Conservation (phyloP, 2,113 vertebrate genomes). For the Elephas maximus region DNA sequence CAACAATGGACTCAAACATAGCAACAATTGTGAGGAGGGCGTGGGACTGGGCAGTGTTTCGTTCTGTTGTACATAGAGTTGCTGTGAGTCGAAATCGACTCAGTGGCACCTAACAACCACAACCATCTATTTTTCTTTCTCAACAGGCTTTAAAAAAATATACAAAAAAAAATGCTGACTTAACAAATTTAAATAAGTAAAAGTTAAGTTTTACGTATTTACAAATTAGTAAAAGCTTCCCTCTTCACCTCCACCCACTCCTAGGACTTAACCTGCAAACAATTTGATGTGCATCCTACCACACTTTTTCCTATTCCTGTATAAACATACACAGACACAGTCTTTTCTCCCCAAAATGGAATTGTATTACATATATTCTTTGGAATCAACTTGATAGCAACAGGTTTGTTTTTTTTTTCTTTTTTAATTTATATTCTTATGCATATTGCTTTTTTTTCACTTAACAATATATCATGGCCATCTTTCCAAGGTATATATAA, state of each 20-base stretch:
- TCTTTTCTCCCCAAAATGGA: neutral
- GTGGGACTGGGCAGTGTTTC: too few relatives aligned
- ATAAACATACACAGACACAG: neutral
- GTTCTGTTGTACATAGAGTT: too few relatives aligned
- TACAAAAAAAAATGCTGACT: neutral
- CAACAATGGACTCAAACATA: too few relatives aligned
- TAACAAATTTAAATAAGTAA: neutral
- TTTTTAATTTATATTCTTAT: neutral
- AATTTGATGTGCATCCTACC: neutral
- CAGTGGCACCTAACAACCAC: too few relatives aligned
- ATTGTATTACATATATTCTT: neutral
- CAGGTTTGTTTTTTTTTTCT: too few relatives aligned
- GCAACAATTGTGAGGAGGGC: too few relatives aligned
- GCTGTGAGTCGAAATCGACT: too few relatives aligned
- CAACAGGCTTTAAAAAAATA: neutral
- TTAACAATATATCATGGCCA: neutral
- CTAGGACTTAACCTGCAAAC: slow-evolving; percentile 1
- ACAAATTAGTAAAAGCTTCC: neutral
- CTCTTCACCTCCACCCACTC: neutral
- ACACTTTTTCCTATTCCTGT: neutral
- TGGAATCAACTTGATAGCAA: too few relatives aligned
- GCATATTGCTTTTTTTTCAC: neutral
- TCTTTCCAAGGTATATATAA: slow-evolving; percentile 23
- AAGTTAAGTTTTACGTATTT: neutral
- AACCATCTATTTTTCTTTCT: slow-evolving; percentile 14